Evolutionary conservation across 2,888 invertebrate genomes (phyloP).

Genomic region (Yponomeuta cagnagella): DNA sequence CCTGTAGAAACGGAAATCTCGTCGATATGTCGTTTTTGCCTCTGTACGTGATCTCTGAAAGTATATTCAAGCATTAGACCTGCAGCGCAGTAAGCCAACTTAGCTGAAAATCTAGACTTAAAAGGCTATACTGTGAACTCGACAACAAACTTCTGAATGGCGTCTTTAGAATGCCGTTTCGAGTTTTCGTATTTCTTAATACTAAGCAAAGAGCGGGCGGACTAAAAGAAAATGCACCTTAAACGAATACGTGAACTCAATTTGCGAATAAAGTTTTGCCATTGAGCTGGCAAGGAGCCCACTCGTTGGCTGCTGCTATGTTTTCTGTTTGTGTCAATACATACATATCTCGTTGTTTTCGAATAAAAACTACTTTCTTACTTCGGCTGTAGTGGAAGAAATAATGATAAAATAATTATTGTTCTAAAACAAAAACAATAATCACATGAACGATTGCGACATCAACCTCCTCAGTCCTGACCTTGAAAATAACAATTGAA

Average conservation of each 20-base stretch:
- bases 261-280: slow-evolving; percentile 70
- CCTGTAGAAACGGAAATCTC: too few relatives aligned
- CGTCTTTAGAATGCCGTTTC: slow-evolving; percentile 69
- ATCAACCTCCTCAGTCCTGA: too few relatives aligned
- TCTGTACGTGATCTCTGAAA: too few relatives aligned
- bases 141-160: slow-evolving; percentile 59
- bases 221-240: slow-evolving; percentile 72
- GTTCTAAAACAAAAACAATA: too few relatives aligned
- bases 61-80: neutral
- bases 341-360: neutral
- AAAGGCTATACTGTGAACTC: slow-evolving; percentile 7
- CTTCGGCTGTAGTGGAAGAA: too few relatives aligned
- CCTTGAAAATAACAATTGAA: too few relatives aligned
- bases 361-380: too few relatives aligned
- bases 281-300: slow-evolving; percentile 53
- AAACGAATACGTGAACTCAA: slow-evolving; percentile 74
- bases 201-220: slow-evolving; percentile 55
- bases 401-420: too few relatives aligned
- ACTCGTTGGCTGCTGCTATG: slow-evolving; percentile 23
- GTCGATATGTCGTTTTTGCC: too few relatives aligned
- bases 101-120: slow-evolving; percentile 5
- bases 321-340: neutral
- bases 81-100: neutral
- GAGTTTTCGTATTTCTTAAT: slow-evolving; percentile 74
- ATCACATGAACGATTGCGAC: too few relatives aligned